Percentiles rank a stretch among this genome's conserved stretches.
phyloP scores from a whole-genome alignment of 2,797 vertebrate species.

The Malurus splendens region DNA sequence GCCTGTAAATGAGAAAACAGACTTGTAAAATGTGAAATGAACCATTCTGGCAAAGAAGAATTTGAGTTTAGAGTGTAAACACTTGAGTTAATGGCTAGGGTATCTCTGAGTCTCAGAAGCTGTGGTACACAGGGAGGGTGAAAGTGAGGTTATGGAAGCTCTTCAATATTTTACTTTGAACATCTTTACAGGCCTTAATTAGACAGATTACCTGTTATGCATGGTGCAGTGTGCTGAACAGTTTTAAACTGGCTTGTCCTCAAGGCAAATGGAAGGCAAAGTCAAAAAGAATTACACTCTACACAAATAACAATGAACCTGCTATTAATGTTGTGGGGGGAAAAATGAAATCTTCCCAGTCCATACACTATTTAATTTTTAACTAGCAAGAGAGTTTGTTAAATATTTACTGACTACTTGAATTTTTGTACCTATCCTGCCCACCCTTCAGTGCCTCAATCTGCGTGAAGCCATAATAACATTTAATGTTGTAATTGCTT shows the following conservation, averaged over 20 bases:
- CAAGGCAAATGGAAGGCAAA: conserved; percentile 90
- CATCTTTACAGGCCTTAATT: conserved; percentile 90
- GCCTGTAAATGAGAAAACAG: conserved; percentile 77
- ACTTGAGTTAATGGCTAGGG: conserved; percentile 82
- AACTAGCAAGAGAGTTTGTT: conserved; percentile 83
- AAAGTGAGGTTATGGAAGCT: conserved; percentile 90
- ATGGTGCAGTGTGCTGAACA: conserved; percentile 84
- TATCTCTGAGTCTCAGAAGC: conserved; percentile 79
- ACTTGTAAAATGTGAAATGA: conserved; percentile 78
- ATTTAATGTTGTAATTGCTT: conserved; percentile 1
- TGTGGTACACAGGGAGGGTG: conserved; percentile 82
- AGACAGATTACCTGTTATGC: conserved; percentile 97
- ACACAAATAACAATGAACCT: conserved; percentile 77
- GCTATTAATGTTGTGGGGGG: conserved; percentile 75
- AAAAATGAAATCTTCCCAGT: conserved; percentile 71
- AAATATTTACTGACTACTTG: conserved; percentile 80
- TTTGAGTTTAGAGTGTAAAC: conserved; percentile 80
- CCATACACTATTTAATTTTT: conserved; percentile 83
- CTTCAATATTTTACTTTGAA: conserved; percentile 91
- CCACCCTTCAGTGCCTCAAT: not conserved
- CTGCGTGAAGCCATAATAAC: not conserved
- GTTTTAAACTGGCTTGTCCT: conserved; percentile 88
- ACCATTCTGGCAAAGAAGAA: conserved; percentile 76
- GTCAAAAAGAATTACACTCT: conserved; percentile 89
- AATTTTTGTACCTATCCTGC: conserved; percentile 63